Evolutionary conservation across 2,888 invertebrate species (phyloP).

Genomic region (Perizoma affinitatum): DNA sequence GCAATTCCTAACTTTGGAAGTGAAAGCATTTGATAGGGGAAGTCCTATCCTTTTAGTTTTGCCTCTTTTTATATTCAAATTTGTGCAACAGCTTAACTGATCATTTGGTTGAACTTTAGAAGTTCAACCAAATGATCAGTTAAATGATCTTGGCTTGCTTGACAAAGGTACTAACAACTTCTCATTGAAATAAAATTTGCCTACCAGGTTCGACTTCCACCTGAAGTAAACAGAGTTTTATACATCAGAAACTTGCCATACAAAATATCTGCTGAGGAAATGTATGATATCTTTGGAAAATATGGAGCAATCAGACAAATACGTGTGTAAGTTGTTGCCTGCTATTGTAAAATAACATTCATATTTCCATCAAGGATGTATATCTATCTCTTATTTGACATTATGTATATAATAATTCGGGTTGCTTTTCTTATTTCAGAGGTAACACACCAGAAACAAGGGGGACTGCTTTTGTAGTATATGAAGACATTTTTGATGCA

Average conservation of each 20-base stretch:
- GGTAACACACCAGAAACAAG: constrained; percentile 99
- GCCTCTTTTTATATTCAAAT: too few relatives aligned
- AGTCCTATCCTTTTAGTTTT: too few relatives aligned
- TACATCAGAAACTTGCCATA: constrained; percentile 99
- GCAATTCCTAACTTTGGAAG: too few relatives aligned
- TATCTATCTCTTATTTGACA: too few relatives aligned
- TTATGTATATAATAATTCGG: too few relatives aligned
- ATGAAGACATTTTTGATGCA: constrained; percentile 99
- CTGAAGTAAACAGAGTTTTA: constrained; percentile 98
- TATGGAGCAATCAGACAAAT: constrained; percentile 99
- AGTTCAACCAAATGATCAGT: too few relatives aligned
- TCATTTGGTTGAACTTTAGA: too few relatives aligned
- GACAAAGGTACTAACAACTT: too few relatives aligned
- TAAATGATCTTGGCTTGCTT: too few relatives aligned
- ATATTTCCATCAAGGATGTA: too few relatives aligned
- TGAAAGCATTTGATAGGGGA: too few relatives aligned
- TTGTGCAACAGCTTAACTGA: too few relatives aligned
- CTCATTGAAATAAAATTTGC: background rate
- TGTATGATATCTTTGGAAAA: constrained; percentile 99
- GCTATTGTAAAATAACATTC: background rate
- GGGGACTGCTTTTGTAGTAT: constrained; percentile 99
- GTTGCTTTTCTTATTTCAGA: constrained; percentile 75
- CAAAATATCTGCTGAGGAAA: constrained; percentile 99
- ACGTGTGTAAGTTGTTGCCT: constrained; percentile 91
- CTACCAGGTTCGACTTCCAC: constrained; percentile 96